phyloP scores from a whole-genome alignment of 2,888 invertebrate species.

The Synergus gifuensis region DNA sequence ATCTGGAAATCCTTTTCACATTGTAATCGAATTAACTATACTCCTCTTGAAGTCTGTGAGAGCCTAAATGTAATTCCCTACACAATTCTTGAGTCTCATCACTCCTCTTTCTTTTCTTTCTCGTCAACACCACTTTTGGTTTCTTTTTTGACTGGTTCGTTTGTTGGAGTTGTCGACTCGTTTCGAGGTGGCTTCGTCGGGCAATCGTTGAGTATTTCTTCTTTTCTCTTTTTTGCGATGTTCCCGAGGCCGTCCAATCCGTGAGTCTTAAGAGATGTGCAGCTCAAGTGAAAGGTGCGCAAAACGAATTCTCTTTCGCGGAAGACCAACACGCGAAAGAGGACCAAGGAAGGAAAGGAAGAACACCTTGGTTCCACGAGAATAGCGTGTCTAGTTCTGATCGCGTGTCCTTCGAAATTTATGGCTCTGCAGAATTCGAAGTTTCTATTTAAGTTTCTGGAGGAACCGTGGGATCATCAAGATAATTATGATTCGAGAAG shows the following conservation, averaged over 20 bases:
- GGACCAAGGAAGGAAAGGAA: neutral
- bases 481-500: slow-evolving; percentile 6
- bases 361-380: slow-evolving; percentile 13
- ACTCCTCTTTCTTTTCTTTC: slow-evolving; percentile 46
- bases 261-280: slow-evolving; percentile 21
- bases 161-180: slow-evolving; percentile 57
- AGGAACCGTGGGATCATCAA: slow-evolving; percentile 26
- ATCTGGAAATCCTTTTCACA: neutral
- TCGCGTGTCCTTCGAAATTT: slow-evolving; percentile 39
- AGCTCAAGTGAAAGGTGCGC: slow-evolving; percentile 31
- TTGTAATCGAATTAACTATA: neutral
- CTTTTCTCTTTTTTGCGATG: slow-evolving; percentile 47
- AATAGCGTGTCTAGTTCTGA: slow-evolving; percentile 37
- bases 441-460: slow-evolving; percentile 37
- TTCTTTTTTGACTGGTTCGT: slow-evolving; percentile 51
- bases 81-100: slow-evolving; percentile 14
- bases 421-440: slow-evolving; percentile 26
- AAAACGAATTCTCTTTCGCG: neutral
- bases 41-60: neutral
- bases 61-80: neutral
- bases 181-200: slow-evolving; percentile 53
- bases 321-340: neutral
- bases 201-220: slow-evolving; percentile 56
- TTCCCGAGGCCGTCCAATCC: slow-evolving; percentile 46
- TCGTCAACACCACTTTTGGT: slow-evolving; percentile 53